A percentile compares a stretch with the other conserved stretches of the same genome.
Evolutionary conservation across 2,888 invertebrate genomes (phyloP).

Genomic region (Tridacna gigas): DNA sequence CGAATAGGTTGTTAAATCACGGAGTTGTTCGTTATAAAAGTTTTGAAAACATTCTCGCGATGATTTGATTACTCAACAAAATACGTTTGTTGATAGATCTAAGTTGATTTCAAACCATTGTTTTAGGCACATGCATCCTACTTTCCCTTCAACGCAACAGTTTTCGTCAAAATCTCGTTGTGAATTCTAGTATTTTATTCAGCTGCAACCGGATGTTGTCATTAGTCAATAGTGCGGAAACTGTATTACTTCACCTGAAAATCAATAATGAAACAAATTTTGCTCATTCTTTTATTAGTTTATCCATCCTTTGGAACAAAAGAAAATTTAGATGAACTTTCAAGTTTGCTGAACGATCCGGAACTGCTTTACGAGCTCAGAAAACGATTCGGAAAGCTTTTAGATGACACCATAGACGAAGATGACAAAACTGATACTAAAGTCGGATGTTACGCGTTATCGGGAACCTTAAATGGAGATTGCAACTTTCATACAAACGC

Average conservation of each 20-base stretch:
- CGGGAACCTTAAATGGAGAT: constrained; percentile 45
- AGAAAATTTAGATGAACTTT: constrained; percentile 50
- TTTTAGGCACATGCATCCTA: too few relatives aligned
- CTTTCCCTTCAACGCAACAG: too few relatives aligned
- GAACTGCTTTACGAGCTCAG: constrained; percentile 58
- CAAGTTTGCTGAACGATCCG: constrained; percentile 65
- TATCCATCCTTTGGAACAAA: constrained; percentile 24
- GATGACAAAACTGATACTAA: constrained; percentile 8
- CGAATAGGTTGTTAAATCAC: too few relatives aligned
- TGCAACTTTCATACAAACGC: constrained; percentile 57
- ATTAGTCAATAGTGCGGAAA: background rate
- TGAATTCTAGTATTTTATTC: constrained; percentile 12
- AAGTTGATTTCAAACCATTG: too few relatives aligned
- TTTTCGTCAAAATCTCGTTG: too few relatives aligned
- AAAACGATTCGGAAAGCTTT: constrained; percentile 63
- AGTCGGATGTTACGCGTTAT: constrained; percentile 35
- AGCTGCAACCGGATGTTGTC: constrained; percentile 45
- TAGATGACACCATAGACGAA: constrained; percentile 15
- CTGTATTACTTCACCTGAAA: constrained; percentile 27
- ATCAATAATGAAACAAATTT: constrained; percentile 56
- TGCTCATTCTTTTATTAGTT: constrained; percentile 35
- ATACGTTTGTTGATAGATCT: too few relatives aligned
- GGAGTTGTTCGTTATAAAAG: too few relatives aligned
- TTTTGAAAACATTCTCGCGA: too few relatives aligned
- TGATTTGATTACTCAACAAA: too few relatives aligned